phyloP scores from a whole-genome alignment of 2,797 vertebrate species.

The Denticeps clupeoides region DNA sequence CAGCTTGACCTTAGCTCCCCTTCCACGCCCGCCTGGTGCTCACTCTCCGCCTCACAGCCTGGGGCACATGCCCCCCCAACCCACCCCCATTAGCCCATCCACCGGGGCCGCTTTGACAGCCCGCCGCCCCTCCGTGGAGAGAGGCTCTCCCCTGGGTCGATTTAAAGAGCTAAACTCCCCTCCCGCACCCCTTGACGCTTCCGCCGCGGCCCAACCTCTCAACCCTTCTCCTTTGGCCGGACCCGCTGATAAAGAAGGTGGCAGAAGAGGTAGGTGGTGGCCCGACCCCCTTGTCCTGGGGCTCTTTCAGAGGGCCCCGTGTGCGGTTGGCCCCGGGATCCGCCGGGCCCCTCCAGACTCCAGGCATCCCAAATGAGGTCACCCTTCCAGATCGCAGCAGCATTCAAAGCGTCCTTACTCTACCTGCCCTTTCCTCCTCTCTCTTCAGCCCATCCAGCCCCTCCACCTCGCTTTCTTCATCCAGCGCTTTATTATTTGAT shows the following conservation, averaged over 20 bases:
- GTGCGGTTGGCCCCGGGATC: not conserved
- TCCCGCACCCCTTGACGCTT: too few species aligned
- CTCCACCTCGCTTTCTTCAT: not conserved
- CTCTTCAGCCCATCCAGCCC: slow-evolving; percentile 2
- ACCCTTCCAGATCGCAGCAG: slow-evolving; percentile 45
- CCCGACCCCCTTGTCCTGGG: slow-evolving; percentile 1
- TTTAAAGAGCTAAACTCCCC: slow-evolving; percentile 44
- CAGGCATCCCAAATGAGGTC: slow-evolving; percentile 66
- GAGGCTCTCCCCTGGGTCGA: slow-evolving; percentile 56
- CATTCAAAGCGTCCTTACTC: slow-evolving; percentile 63
- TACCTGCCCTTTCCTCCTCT: slow-evolving; percentile 55
- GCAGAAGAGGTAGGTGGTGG: too few species aligned
- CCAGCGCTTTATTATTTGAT: slow-evolving; percentile 34
- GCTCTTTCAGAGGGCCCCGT: not conserved
- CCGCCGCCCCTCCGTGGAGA: too few species aligned
- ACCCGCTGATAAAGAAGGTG: too few species aligned
- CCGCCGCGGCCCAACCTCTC: too few species aligned
- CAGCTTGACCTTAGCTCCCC: slow-evolving; percentile 62
- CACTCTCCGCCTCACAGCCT: slow-evolving; percentile 47
- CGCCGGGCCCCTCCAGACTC: slow-evolving; percentile 23
- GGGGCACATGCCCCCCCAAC: slow-evolving; percentile 60
- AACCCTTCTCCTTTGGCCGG: slow-evolving; percentile 13
- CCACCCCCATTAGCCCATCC: slow-evolving; percentile 55
- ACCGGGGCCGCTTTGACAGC: too few species aligned
- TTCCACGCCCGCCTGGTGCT: slow-evolving; percentile 18